These are phyloP conservation scores for Esox masquinongy DNA, from an alignment of 2,797 vertebrate species.

Conservation along the genomic window DNA sequence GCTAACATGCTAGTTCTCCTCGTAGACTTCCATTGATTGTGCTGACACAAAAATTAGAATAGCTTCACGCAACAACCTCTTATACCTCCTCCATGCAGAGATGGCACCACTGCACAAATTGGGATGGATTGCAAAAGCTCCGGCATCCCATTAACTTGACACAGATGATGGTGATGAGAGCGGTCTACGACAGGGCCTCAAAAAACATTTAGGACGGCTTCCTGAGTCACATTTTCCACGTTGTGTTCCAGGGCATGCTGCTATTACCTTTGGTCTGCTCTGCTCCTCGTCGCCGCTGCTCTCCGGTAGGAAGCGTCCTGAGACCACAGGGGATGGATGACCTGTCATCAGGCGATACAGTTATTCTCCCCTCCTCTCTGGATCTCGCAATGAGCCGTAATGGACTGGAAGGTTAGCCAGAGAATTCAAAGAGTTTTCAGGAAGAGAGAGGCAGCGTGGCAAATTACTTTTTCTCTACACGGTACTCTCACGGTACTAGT, in stretches of 20 bases:
- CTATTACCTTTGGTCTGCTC: slow-evolving; percentile 34
- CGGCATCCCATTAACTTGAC: too few relatives aligned
- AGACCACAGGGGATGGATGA: slow-evolving; percentile 52
- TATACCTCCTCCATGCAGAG: too few relatives aligned
- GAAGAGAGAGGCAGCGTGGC: slow-evolving; percentile 16
- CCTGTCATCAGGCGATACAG: slow-evolving; percentile 53
- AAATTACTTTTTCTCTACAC: not conserved
- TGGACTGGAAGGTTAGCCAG: slow-evolving; percentile 44
- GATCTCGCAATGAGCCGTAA: slow-evolving; percentile 52
- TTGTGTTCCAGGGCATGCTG: slow-evolving; percentile 55
- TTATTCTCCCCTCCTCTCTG: slow-evolving; percentile 47
- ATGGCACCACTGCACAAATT: too few relatives aligned
- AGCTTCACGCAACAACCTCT: too few relatives aligned
- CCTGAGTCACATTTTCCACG: slow-evolving; percentile 51
- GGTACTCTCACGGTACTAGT: not conserved
- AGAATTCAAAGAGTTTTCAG: slow-evolving; percentile 32
- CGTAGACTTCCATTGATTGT: too few relatives aligned
- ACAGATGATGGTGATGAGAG: too few relatives aligned
- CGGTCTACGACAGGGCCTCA: slow-evolving; percentile 18
- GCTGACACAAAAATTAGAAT: too few relatives aligned
- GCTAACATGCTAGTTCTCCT: too few relatives aligned
- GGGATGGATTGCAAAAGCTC: too few relatives aligned
- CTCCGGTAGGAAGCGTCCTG: slow-evolving; percentile 48
- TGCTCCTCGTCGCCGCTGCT: slow-evolving; percentile 3
- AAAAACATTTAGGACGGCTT: slow-evolving; percentile 23